Conservation (phyloP, 64 coral and sea anemone genomes). For the Hydrozoanthus tunicans region DNA sequence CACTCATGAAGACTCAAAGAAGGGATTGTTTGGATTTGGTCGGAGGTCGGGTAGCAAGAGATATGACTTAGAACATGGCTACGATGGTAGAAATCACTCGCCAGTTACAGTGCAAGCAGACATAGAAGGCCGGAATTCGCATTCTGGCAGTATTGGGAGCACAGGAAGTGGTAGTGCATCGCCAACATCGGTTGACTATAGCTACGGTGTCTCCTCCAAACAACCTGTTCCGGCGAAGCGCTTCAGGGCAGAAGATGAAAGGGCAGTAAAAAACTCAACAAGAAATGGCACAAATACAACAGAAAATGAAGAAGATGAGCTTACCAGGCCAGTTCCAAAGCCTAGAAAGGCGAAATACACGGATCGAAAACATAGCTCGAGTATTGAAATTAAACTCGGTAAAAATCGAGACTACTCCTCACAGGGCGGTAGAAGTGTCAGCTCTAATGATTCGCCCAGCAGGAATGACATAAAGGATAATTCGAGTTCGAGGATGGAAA, state of each 20-base stretch:
- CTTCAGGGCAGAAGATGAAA: slow-evolving; percentile 14
- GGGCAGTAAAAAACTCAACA: neutral
- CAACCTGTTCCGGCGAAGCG: slow-evolving; percentile 30
- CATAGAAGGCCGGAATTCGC: slow-evolving; percentile 45
- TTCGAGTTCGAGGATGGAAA: slow-evolving; percentile 20
- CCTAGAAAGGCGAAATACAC: slow-evolving; percentile 24
- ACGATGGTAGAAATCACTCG: slow-evolving; percentile 57
- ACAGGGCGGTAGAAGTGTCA: slow-evolving; percentile 10
- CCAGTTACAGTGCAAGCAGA: slow-evolving; percentile 51
- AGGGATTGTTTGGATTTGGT: slow-evolving; percentile 80
- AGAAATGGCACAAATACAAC: slow-evolving; percentile 19
- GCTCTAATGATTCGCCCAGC: slow-evolving; percentile 28
- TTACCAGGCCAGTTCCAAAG: slow-evolving; percentile 39
- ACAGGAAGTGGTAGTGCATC: slow-evolving; percentile 53
- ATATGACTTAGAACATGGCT: slow-evolving; percentile 84
- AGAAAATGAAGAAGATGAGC: slow-evolving; percentile 36
- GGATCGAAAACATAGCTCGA: slow-evolving; percentile 49
- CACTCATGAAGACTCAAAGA: slow-evolving; percentile 48
- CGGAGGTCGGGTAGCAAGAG: slow-evolving; percentile 76
- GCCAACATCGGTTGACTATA: slow-evolving; percentile 47
- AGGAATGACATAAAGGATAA: slow-evolving; percentile 21
- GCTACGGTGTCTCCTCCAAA: slow-evolving; percentile 39
- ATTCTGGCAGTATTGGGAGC: slow-evolving; percentile 60
- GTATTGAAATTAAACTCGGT: slow-evolving; percentile 55
- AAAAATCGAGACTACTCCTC: slow-evolving; percentile 14